Evolutionary conservation across 2,888 invertebrate genomes (phyloP).

Genomic region (Mesodorylaimus sp.): DNA sequence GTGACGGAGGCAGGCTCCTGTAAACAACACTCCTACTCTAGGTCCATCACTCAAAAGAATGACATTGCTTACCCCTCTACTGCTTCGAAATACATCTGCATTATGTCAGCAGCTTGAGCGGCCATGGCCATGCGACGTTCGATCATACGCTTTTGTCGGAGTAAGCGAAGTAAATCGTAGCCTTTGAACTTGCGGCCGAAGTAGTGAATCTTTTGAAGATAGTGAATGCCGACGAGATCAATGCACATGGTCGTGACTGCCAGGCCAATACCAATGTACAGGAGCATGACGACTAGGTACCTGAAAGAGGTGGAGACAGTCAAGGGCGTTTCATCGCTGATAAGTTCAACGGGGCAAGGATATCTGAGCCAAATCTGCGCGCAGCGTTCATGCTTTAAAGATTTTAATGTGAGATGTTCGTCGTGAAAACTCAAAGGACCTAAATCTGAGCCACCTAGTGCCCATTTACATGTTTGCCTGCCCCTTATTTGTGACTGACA

Average conservation of each 20-base stretch:
- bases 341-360: too few relatives aligned
- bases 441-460: too few relatives aligned
- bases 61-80: not conserved
- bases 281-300: conserved; percentile 25
- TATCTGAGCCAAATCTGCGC: too few relatives aligned
- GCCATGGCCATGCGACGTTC: conserved; percentile 24
- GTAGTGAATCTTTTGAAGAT: conserved; percentile 29
- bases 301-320: conserved; percentile 14
- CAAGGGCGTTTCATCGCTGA: too few relatives aligned
- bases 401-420: too few relatives aligned
- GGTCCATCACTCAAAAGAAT: too few relatives aligned
- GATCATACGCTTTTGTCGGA: conserved; percentile 25
- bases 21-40: too few relatives aligned
- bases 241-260: conserved; percentile 31
- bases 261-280: conserved; percentile 28
- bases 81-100: not conserved
- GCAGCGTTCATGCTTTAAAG: too few relatives aligned
- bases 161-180: conserved; percentile 25
- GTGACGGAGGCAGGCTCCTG: too few relatives aligned
- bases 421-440: not conserved
- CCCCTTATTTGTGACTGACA: too few relatives aligned
- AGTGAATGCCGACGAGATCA: conserved; percentile 29
- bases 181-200: conserved; percentile 30
- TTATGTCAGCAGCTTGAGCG: conserved; percentile 15
- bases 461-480: too few relatives aligned